Evolutionary conservation across 2,797 vertebrate genomes (phyloP), one percentile per base, ranked within the genome.

Genomic region (Rhyacichthys aspro): DNA sequence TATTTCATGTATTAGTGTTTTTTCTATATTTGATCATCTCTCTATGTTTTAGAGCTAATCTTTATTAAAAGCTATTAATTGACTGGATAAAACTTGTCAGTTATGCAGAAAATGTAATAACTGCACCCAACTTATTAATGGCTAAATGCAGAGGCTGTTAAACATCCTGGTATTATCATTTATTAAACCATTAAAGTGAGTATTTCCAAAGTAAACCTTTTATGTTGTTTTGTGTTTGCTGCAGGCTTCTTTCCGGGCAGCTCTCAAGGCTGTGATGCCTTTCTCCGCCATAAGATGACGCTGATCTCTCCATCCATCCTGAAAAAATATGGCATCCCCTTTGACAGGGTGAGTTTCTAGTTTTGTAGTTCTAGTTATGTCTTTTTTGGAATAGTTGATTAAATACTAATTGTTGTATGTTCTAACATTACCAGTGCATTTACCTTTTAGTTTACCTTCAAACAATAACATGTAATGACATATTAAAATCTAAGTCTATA

Each of bases 251-350:
- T 99, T 73, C 97, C 97, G 0, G 97, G 97, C 38, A 98, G 96
- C 79, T 99, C 95, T 56, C 97, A 99, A 90, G 97, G 97, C 52
- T 99, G 97, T 0, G 97, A 98, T 0, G 97, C 96, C 41, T 99
- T 99, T 78, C 94, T 99, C 36, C 94, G 97, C 9, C 97, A 99
- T 90, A 99, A 99, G 92, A 99, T 99, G 97, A 99, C 97, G 0
- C 94, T 99, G 65, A 96, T 99, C 54, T 99, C 97, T 0, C 97
- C 97, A 37, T 98, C 96, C 7, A 98, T 98, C 82, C 86, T 99
- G 79, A 98, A 97, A 93, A 98, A 98, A 68, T 99, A 98, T 0
- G 88, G 97, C 53, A 98, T 98, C 77, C 97, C 97, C 1, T 98
- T 98, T 55, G 94, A 98, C 87, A 91, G 96, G 89, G 96, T 97